Evolutionary conservation across 1,140 invertebrate species (phyloP).

Genomic region (Apis cerana): DNA sequence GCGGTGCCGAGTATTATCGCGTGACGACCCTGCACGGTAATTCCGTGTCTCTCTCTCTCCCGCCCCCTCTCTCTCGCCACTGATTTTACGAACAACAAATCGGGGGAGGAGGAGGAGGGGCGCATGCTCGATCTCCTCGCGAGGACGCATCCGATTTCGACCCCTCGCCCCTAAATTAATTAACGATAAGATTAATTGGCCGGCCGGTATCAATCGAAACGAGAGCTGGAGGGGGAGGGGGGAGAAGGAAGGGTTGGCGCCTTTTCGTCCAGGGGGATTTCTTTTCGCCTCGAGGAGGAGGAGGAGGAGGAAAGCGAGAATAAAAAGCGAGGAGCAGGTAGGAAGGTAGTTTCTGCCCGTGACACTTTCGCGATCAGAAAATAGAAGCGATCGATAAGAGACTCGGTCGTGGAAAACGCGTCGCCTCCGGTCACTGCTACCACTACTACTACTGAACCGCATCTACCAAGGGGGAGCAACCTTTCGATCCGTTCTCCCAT

Average conservation of each 20-base stretch:
- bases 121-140: constrained; percentile 29
- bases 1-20: constrained; percentile 64
- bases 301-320: too few species aligned
- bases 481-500: constrained; percentile 43
- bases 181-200: constrained; percentile 77
- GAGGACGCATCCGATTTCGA: constrained; percentile 49
- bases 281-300: too few species aligned
- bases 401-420: constrained; percentile 38
- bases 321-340: too few species aligned
- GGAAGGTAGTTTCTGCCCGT: constrained; percentile 26
- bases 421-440: constrained; percentile 26
- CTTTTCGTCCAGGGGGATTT: too few species aligned
- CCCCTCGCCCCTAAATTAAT: constrained; percentile 72
- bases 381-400: constrained; percentile 44
- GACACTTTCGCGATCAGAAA: constrained; percentile 53
- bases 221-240: neutral
- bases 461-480: constrained; percentile 10
- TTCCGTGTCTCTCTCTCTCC: constrained; percentile 51
- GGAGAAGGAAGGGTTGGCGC: too few species aligned
- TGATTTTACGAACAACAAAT: constrained; percentile 40
- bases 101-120: too few species aligned
- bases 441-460: too few species aligned
- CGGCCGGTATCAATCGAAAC: constrained; percentile 53
- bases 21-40: constrained; percentile 61
- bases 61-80: constrained; percentile 30